Evolutionary conservation across 2,888 invertebrate genomes (phyloP), one percentile per base, ranked within the genome.

Genomic region (Unio pictorum): DNA sequence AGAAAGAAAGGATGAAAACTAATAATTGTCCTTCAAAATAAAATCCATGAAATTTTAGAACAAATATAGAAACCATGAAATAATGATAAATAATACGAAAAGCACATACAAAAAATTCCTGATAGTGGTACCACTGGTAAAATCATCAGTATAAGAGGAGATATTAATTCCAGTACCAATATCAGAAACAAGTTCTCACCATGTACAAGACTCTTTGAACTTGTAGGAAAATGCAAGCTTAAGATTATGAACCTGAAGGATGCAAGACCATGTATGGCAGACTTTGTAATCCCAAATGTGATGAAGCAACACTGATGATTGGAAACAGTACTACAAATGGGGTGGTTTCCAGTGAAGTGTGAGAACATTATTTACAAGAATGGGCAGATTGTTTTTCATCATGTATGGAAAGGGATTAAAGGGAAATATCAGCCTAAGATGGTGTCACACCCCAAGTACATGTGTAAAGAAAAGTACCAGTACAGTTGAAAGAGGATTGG

Each of bases 391-490:
- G 75, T 4, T 71, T 73, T 34, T 72, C 68, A 23, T 68, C 34
- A 34, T 34, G 68, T 20, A 63, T 60, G 4, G 73, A 72, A 1
- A 34, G 28, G 28, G 20, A 60, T 73, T 8, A 34, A 61, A 30
- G 72, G 72, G 3, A 63, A 66, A 64, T 66, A 69, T 54, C 64
- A 66, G 34, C 26, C 73, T 6, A 57, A 75, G 23, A 26, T 71
- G 26, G 66, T 59, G 71, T 61, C 26, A 58, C 57, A 54, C 73
- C 71, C 17, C 68, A 69, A 23, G 63, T 65, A n/a, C 64, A 71
- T 63, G 64, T 67, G n/a, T 68, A 71, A 6, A 55, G 77, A 18
- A 69, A 66, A 30, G 61, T 75, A n/a, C 71, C 75, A 15, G 64
- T 71, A 6, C 73, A 3, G 23, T 72, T 8, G 72, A 71, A 64